Conservation (phyloP, 2,797 vertebrate genomes). For the Acanthurus lineatus region DNA sequence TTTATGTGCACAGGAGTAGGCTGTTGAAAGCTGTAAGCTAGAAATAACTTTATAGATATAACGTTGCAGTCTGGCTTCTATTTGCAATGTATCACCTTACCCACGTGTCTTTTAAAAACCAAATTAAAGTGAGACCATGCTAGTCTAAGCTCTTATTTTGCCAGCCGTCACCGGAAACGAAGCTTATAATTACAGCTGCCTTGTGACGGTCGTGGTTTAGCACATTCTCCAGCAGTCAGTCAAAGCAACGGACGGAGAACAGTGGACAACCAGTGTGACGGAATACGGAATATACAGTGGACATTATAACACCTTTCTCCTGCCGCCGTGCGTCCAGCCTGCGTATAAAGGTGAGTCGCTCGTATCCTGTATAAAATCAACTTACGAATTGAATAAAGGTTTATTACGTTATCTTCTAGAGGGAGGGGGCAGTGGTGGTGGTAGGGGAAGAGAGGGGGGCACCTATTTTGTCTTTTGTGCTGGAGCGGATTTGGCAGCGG, state of each 20-base stretch:
- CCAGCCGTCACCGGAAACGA: not conserved
- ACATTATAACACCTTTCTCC: conserved; percentile 41
- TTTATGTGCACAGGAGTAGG: not conserved
- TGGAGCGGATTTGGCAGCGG: conserved; percentile 60
- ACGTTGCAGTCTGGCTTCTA: not conserved
- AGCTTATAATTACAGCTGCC: rapidly evolving
- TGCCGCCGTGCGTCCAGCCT: conserved; percentile 59
- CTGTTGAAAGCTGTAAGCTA: too few species aligned
- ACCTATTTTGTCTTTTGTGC: conserved; percentile 79
- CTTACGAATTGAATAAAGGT: conserved; percentile 26
- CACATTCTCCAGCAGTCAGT: conserved; percentile 73
- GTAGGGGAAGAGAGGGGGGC: conserved; percentile 29
- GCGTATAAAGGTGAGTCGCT: conserved; percentile 62
- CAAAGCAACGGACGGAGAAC: conserved; percentile 52
- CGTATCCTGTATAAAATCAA: not conserved
- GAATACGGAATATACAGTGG: conserved; percentile 63
- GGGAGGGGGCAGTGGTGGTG: conserved; percentile 55
- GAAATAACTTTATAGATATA: too few species aligned
- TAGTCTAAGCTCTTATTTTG: conserved; percentile 57
- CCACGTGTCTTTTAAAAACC: not conserved
- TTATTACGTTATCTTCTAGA: conserved; percentile 55
- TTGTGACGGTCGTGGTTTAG: conserved; percentile 29
- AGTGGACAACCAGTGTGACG: conserved; percentile 41
- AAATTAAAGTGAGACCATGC: rapidly evolving
- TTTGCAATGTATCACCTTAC: not conserved